Evolutionary conservation across 2,888 invertebrate genomes (phyloP).

Genomic region (Tenthredo livida): DNA sequence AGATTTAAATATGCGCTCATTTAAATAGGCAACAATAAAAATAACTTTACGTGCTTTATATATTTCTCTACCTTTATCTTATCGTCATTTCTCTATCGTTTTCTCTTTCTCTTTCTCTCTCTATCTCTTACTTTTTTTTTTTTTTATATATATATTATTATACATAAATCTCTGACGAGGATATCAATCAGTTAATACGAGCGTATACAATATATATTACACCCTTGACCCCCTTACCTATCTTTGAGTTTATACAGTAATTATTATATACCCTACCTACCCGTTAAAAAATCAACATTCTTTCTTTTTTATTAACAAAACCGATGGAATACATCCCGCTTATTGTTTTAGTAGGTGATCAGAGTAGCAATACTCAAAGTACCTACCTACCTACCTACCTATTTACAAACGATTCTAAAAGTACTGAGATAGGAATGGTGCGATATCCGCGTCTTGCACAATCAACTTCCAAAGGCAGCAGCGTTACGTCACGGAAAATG

Average conservation of each 20-base stretch:
- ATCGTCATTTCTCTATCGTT: neutral
- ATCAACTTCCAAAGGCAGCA: slow-evolving; percentile 49
- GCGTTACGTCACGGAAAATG: slow-evolving; percentile 59
- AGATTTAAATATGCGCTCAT: slow-evolving; percentile 10
- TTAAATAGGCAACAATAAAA: slow-evolving; percentile 45
- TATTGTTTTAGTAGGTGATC: slow-evolving; percentile 8
- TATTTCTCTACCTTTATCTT: neutral
- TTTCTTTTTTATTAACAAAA: neutral
- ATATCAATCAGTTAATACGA: slow-evolving; percentile 11
- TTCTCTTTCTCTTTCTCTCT: neutral
- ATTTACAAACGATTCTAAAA: slow-evolving; percentile 57
- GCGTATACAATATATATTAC: neutral
- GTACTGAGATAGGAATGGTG: slow-evolving; percentile 69
- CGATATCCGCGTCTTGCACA: slow-evolving; percentile 60
- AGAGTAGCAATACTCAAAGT: slow-evolving; percentile 6
- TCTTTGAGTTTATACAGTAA: slow-evolving; percentile 19
- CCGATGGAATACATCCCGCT: slow-evolving; percentile 11
- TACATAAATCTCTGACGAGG: slow-evolving; percentile 3
- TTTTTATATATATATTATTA: neutral
- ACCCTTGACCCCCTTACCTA: neutral
- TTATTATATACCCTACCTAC: slow-evolving; percentile 42
- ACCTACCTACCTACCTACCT: slow-evolving; percentile 42
- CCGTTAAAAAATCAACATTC: slow-evolving; percentile 36
- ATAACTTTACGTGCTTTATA: slow-evolving; percentile 28
- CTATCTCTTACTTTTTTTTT: neutral